These are phyloP conservation scores for Corvus moneduloides DNA, from an alignment of 2,113 vertebrate genomes.

Conservation along the genomic window DNA sequence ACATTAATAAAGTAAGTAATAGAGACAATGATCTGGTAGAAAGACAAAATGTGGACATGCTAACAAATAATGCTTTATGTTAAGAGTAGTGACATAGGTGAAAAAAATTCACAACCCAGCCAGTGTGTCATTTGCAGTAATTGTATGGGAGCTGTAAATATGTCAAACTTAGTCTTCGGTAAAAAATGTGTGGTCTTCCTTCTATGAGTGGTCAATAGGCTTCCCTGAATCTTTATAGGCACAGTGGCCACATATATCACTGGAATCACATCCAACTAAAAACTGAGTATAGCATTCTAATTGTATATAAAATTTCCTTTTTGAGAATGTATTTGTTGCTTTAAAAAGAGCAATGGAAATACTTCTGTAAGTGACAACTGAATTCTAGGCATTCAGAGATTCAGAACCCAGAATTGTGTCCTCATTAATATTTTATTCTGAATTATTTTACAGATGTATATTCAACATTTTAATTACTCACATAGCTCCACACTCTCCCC, in stretches of 20 bases:
- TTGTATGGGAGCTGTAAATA: neutral
- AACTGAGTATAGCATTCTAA: neutral
- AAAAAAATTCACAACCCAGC: neutral
- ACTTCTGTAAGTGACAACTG: neutral
- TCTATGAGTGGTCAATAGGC: neutral
- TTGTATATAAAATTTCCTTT: neutral
- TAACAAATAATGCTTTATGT: neutral
- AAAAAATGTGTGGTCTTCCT: neutral
- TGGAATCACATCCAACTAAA: neutral
- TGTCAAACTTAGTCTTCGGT: neutral
- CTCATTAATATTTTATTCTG: neutral
- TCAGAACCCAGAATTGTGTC: neutral
- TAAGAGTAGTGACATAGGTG: neutral
- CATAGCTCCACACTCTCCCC: neutral
- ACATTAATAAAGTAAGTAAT: neutral
- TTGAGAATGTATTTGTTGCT: neutral
- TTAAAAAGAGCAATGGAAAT: neutral
- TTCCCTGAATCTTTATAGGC: neutral
- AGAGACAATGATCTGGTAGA: neutral
- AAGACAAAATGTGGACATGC: neutral
- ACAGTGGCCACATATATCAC: neutral
- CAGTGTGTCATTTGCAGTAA: neutral
- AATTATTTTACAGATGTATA: neutral
- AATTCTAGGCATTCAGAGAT: neutral
- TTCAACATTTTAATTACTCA: slow-evolving; percentile 13